Base-by-base conservation (phyloP, 2,797 vertebrate species). In the Darevskia nairensis region DNA sequence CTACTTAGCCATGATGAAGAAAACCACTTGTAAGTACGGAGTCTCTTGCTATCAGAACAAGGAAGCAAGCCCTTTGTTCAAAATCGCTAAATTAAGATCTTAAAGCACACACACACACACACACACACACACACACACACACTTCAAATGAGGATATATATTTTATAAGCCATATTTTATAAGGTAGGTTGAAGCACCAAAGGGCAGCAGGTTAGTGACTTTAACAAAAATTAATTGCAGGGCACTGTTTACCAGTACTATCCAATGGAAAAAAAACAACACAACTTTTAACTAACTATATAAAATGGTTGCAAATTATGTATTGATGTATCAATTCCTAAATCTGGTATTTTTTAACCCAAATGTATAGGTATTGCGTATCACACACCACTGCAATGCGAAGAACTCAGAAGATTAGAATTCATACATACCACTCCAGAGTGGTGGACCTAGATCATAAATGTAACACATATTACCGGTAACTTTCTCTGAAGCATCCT, bases 341-440 rank as follows among this genome's bases (percentile, higher is more conserved):
- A 44, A 84, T 83, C 77, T 89, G 11, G 68, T 82, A 75, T 5
- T 68, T 29, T 11, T n/a, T 25, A 32, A 75, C 25, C 87, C n/a
- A 82, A 80, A 61, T 4, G 4, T 29, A 88, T 15, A 69, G 90
- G 66, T 80, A 69, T 82, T 90, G 80, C 59, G 68, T 92, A 93
- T 92, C 89, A 88, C 91, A 95, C 92, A 94, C 91, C 92, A 82
- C 89, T 92, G 93, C 88, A 95, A 80, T 94, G 93, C 92, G 90
- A 96, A 94, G 87, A 94, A 93, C 95, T 94, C 91, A 96, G 95
- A 88, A 92, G 87, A 95, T 86, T 85, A 84, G 91, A 92, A 7
- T 77, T 94, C 89, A 94, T 96, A 98, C 98, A 96, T 98, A 99
- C 98, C 98, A 23, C 92, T 98, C 97, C 98, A 98, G 82, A 95